phyloP scores from a whole-genome alignment of 2,797 vertebrate species.

The Otolemur crassicaudatus region DNA sequence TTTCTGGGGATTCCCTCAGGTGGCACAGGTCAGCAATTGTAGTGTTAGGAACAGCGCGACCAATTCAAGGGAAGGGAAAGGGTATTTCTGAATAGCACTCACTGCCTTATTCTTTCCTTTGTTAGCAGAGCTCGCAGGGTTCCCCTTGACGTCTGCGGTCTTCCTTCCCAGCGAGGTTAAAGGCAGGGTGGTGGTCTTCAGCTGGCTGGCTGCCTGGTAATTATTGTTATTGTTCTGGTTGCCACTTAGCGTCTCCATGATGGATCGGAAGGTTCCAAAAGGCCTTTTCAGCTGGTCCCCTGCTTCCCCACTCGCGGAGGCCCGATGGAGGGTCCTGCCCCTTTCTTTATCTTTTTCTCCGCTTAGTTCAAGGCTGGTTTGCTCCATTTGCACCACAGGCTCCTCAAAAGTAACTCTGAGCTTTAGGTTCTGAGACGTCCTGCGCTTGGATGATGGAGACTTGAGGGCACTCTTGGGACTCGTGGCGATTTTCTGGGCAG shows the following conservation, averaged over 20 bases:
- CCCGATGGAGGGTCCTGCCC: slow-evolving; percentile 85
- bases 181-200: slow-evolving; percentile 87
- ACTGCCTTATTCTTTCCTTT: slow-evolving; percentile 94
- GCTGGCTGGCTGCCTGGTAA: slow-evolving; percentile 84
- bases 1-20: neutral
- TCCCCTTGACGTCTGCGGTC: slow-evolving; percentile 89
- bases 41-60: neutral
- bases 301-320: slow-evolving; percentile 85
- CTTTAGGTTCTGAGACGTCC: slow-evolving; percentile 96
- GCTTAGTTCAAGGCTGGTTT: slow-evolving; percentile 84
- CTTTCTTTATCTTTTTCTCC: slow-evolving; percentile 89
- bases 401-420: slow-evolving; percentile 98
- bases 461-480: slow-evolving; percentile 99
- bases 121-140: slow-evolving; percentile 85
- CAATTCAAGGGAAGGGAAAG: neutral
- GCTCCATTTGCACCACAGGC: slow-evolving; percentile 93
- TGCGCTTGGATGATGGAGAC: slow-evolving; percentile 96
- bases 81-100: slow-evolving; percentile 83
- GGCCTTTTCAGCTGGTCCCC: slow-evolving; percentile 92
- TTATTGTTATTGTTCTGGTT: slow-evolving; percentile 97
- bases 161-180: slow-evolving; percentile 93
- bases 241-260: slow-evolving; percentile 97
- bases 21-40: neutral
- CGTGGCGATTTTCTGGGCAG: slow-evolving; percentile 92
- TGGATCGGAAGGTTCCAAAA: slow-evolving; percentile 96